phyloP scores from a whole-genome alignment of 2,113 vertebrate genomes.

The Channa maculata region DNA sequence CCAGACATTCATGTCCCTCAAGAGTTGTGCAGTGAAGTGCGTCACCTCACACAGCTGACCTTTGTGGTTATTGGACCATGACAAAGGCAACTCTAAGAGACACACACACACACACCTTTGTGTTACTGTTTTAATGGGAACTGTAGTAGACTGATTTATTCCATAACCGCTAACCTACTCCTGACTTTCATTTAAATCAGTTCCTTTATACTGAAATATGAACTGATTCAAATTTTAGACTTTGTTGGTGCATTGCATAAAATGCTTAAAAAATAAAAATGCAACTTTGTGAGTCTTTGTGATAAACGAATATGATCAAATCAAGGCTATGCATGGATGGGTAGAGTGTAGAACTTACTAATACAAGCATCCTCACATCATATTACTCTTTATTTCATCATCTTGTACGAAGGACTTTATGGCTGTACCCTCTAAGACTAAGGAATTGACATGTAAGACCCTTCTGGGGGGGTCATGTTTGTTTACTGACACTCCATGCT shows the following conservation, averaged over 20 bases:
- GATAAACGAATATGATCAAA: conserved; percentile 9
- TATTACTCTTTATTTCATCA: neutral
- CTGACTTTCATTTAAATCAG: neutral
- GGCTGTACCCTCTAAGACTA: too few species aligned
- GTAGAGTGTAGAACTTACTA: neutral
- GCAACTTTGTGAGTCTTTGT: too few species aligned
- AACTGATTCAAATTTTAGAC: too few species aligned
- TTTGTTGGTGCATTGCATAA: too few species aligned
- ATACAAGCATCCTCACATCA: neutral
- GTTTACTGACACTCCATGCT: too few species aligned
- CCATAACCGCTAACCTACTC: neutral
- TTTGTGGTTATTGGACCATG: conserved; percentile 60
- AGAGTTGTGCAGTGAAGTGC: conserved; percentile 58
- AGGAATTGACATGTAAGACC: too few species aligned
- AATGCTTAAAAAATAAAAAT: too few species aligned
- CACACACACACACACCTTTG: conserved; percentile 27
- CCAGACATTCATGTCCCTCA: conserved; percentile 76
- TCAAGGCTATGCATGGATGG: neutral
- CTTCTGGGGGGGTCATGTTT: too few species aligned
- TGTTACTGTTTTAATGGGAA: neutral
- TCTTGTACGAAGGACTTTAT: neutral
- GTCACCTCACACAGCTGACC: conserved; percentile 71
- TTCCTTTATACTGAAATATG: neutral
- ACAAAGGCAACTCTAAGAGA: conserved; percentile 35
- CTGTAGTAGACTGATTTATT: neutral